phyloP scores from a whole-genome alignment of 2,888 invertebrate species.

The Vesta saturnalis region DNA sequence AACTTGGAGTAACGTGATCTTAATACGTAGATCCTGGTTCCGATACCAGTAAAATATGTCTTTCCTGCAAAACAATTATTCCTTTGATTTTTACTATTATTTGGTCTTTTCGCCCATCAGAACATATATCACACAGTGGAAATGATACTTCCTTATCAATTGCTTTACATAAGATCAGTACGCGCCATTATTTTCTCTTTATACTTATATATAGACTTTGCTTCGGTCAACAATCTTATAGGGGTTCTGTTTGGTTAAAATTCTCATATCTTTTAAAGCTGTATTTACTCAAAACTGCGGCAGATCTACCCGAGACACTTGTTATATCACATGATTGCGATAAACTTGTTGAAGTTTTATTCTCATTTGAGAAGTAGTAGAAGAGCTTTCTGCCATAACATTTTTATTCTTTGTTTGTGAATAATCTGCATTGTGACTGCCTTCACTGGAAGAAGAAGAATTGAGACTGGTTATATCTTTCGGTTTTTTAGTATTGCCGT shows the following conservation, averaged over 20 bases:
- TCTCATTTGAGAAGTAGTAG: constrained; percentile 12
- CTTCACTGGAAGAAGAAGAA: no score
- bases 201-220: not conserved
- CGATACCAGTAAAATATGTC: no score
- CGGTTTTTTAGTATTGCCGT: constrained; percentile 7
- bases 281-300: constrained; percentile 5
- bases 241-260: not conserved
- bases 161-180: not conserved
- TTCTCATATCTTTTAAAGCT: constrained; percentile 4
- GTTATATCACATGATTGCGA: constrained; percentile 14
- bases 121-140: not conserved
- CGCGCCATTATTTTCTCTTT: not conserved
- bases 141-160: not conserved
- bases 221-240: constrained; percentile 6
- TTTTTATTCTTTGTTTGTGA: no score
- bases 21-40: no score
- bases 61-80: no score
- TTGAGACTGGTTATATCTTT: not conserved
- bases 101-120: not conserved
- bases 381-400: no score
- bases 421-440: no score
- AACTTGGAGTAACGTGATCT: no score
- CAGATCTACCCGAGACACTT: not conserved
- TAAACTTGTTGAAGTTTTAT: constrained; percentile 14
- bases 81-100: no score